Percentiles rank a stretch among this genome's conserved stretches.
These are phyloP conservation scores for Bolborhynchus lineola DNA, from an alignment of 2,113 vertebrate genomes.

Conservation along the genomic window DNA sequence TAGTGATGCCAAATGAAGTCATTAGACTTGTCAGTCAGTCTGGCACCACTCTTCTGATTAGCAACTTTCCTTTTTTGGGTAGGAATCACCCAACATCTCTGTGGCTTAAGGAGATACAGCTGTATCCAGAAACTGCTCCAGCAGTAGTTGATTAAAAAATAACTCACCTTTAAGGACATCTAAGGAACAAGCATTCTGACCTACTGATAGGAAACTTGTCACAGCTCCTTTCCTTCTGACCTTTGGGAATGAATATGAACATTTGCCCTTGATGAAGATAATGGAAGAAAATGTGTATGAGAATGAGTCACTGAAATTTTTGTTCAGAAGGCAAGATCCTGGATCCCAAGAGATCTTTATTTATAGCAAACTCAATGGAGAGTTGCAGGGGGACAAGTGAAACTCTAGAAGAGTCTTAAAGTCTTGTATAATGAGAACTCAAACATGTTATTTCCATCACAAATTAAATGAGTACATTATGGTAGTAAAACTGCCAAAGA, in stretches of 20 bases:
- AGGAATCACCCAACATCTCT: neutral
- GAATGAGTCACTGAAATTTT: conserved; percentile 67
- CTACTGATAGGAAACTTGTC: neutral
- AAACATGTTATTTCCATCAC: conserved; percentile 40
- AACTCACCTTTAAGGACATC: neutral
- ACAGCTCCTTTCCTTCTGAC: neutral
- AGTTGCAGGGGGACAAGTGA: conserved; percentile 41
- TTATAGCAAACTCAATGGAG: conserved; percentile 62
- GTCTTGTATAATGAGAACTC: conserved; percentile 33
- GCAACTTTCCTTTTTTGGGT: conserved; percentile 1
- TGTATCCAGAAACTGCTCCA: neutral
- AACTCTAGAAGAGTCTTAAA: conserved; percentile 53
- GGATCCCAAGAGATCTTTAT: conserved; percentile 70
- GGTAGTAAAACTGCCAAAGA: conserved; percentile 7
- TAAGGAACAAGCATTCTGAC: neutral
- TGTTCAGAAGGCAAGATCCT: conserved; percentile 56
- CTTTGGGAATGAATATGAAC: neutral
- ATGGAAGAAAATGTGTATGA: conserved; percentile 41
- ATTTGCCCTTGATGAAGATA: neutral
- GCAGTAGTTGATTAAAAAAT: neutral
- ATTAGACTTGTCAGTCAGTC: conserved; percentile 31
- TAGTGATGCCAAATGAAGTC: conserved; percentile 51
- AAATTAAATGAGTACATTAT: neutral
- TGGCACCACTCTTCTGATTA: conserved; percentile 8
- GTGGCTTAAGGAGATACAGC: neutral